phyloP scores from a whole-genome alignment of 92 coral and sea anemone genomes.

The Diadumene lineata region DNA sequence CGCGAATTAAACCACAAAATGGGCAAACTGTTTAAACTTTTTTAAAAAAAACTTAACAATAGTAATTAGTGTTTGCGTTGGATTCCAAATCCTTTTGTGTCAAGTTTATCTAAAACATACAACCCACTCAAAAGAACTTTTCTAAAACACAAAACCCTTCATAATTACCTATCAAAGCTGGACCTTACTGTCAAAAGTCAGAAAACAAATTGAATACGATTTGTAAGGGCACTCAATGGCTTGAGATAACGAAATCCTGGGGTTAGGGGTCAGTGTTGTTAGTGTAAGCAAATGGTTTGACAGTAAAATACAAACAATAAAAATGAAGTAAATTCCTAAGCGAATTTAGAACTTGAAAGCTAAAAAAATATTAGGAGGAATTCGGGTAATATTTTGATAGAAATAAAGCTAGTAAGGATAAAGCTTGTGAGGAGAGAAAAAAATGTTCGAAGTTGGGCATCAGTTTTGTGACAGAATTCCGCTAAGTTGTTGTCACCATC shows the following conservation, averaged over 20 bases:
- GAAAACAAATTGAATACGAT: background rate
- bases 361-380: background rate
- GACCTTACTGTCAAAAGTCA: background rate
- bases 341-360: background rate
- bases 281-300: background rate
- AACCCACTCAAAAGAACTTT: background rate
- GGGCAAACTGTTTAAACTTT: too few species aligned
- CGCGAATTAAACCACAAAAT: too few species aligned
- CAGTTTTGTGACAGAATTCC: too few species aligned
- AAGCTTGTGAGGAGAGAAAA: too few species aligned
- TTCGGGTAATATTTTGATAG: too few species aligned
- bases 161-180: background rate
- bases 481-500: too few species aligned
- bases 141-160: background rate
- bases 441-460: too few species aligned
- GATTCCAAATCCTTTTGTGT: background rate
- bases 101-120: background rate
- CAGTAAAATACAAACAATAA: background rate
- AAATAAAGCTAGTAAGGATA: too few species aligned
- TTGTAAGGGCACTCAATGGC: background rate
- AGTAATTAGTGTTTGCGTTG: background rate
- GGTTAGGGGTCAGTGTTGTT: background rate
- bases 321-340: background rate
- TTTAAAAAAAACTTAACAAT: too few species aligned
- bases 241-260: background rate